These are phyloP conservation scores for Helarctos malayanus DNA, from an alignment of 2,797 vertebrate species.

Conservation along the genomic window DNA sequence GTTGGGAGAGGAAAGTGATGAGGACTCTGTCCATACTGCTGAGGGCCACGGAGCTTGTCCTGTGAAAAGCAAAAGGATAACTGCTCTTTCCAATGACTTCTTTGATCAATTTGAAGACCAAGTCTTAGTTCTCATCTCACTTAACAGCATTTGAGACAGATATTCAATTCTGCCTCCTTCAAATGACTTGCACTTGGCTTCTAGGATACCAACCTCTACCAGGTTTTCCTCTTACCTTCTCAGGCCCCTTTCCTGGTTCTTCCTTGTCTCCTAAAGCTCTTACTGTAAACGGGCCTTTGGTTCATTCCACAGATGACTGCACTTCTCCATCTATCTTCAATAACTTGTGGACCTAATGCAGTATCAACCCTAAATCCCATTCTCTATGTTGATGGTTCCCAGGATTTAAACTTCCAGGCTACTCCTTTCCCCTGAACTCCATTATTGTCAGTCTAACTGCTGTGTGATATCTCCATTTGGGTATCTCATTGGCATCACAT, in stretches of 20 bases:
- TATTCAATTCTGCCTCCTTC: not conserved
- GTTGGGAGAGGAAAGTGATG: not conserved
- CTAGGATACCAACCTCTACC: not conserved
- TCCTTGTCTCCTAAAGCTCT: not conserved
- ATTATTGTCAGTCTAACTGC: not conserved
- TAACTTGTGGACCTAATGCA: not conserved
- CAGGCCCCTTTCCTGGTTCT: not conserved
- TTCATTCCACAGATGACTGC: not conserved
- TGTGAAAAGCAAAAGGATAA: not conserved
- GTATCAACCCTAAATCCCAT: not conserved
- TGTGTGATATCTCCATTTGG: not conserved
- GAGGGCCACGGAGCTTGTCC: not conserved
- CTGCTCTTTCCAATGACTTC: not conserved
- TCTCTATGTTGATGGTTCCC: not conserved
- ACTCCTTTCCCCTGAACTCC: not conserved
- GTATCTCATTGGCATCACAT: not conserved
- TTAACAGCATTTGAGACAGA: not conserved
- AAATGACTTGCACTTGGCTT: not conserved
- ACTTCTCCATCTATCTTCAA: not conserved
- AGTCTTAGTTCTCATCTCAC: not conserved
- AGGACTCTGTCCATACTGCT: not conserved
- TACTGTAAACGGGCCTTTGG: not conserved
- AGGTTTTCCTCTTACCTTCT: not conserved
- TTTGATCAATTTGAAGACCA: not conserved
- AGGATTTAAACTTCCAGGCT: not conserved